Evolutionary conservation across 2,113 vertebrate species (phyloP), one percentile per base, ranked within the genome.

Genomic region (Odocoileus virginianus): DNA sequence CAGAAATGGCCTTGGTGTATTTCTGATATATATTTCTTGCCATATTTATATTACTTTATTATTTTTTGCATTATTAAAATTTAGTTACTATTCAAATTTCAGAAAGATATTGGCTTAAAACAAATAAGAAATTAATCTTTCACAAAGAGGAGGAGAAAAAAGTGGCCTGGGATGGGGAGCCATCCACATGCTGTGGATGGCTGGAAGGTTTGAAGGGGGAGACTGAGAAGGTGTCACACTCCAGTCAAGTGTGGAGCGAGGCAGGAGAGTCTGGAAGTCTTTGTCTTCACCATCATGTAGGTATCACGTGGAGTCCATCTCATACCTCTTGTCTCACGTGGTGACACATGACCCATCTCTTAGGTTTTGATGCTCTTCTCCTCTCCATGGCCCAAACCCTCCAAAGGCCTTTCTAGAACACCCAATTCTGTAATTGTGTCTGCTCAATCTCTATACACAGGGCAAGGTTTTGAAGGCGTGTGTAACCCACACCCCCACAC

Each of bases 31-130:
- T 74, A 87, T 58, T 61, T 94, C 71, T 71, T 83, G 6, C 1
- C 67, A 88, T 58, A 74, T 79, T 76, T 95, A 55, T 83, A 52
- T 25, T 64, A 58, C 21, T 82, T 23, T 36, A 74, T 74, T 27
- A 76, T 76, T 91, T 36, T 93, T 94, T 96, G 40, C 33, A 47
- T 91, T 91, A 71, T 43, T 83, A 71, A 71, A 82, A 28, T 89
- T 67, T 93, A 94, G 55, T 54, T 94, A 89, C 2, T 79, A 85
- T 79, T 95, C 74, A 97, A 93, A 50, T 93, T 95, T 96, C 94
- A 81, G 17, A 78, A 95, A 91, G 13, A 93, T 57, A 97, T 0
- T 91, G 27, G 25, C 21, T 78, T 89, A 58, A 95, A 91, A 87
- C 45, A 89, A 89, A 55, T n/a, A 14, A 95, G 93, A 94, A 96